Evolutionary conservation across 2,888 invertebrate species (phyloP).

Genomic region (Eurytoma californica): DNA sequence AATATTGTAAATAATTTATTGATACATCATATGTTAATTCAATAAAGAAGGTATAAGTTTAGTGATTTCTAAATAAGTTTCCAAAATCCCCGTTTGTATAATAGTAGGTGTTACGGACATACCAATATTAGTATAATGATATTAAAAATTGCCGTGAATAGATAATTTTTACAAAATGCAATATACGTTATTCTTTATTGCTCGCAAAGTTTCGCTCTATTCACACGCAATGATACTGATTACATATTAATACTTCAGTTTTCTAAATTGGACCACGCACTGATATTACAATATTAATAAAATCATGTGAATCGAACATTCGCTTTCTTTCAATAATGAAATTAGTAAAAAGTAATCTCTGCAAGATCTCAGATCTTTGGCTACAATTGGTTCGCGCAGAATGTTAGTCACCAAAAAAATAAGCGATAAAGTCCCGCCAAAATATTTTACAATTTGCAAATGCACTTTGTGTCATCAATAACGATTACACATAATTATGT

Average conservation of each 20-base stretch:
- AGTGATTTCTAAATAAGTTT: constrained; percentile 55
- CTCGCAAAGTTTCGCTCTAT: constrained; percentile 22
- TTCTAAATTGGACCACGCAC: constrained; percentile 38
- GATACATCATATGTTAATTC: constrained; percentile 63
- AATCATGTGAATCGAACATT: constrained; percentile 11
- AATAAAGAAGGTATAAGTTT: constrained; percentile 58
- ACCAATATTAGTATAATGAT: constrained; percentile 67
- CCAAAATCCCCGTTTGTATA: constrained; percentile 48
- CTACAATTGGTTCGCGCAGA: constrained; percentile 46
- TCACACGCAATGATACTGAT: constrained; percentile 42
- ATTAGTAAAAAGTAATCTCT: constrained; percentile 45
- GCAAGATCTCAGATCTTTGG: constrained; percentile 54
- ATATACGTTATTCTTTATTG: constrained; percentile 38
- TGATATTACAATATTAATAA: constrained; percentile 29
- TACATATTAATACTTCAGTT: constrained; percentile 51
- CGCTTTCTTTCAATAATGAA: constrained; percentile 29
- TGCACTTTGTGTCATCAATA: constrained; percentile 15
- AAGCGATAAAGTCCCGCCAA: constrained; percentile 39
- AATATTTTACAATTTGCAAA: constrained; percentile 43
- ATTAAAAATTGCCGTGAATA: constrained; percentile 1
- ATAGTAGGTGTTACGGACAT: constrained; percentile 62
- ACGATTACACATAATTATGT: constrained; percentile 35
- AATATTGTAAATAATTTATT: constrained; percentile 73
- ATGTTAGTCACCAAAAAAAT: constrained; percentile 43
- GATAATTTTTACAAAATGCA: constrained; percentile 14